Base-by-base conservation (phyloP, 2,797 vertebrate species). In the Crenuchus spilurus region DNA sequence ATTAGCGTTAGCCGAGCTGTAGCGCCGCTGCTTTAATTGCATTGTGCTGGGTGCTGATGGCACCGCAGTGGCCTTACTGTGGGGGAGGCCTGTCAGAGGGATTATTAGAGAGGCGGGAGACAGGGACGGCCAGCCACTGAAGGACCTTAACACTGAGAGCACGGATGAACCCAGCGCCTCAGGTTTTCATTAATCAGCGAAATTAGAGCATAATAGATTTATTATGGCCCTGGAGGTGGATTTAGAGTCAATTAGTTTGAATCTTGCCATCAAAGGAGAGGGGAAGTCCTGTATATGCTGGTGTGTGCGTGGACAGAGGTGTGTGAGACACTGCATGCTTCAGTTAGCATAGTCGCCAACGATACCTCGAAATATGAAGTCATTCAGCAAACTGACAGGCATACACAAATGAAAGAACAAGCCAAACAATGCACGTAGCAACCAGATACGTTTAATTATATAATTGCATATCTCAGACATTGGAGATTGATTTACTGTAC, bases 231-330 rank as follows among this genome's bases (percentile, higher is more conserved):
- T 92, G 92, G 91, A 18, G 54, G 93, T 93, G 92, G 94, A 94
- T 95, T 94, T 93, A 92, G 92, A 93, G 93, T 93, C 94, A 94
- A 94, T 95, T 93, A 94, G 93, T 91, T 93, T 92, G 91, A 94
- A 93, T 93, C 92, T 92, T 91, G 91, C 92, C 92, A 94, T 93
- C 90, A 94, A 92, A 93, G 91, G 44, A 68, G 48, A 76, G 48
- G 3, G 2, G 10, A 77, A 62, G 72, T 65, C 51, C 20, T 65
- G 67, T 66, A 16, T 74, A 6, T 64, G 62, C 14, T 6, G 22
- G 72, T 60, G 44, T 54, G 74, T 58, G 63, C 66, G 62, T 22
- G 72, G 16, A n/a, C n/a, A n/a, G n/a, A n/a, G n/a, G 52, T 24
- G 22, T 18, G 26, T 35, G 52, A 69, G 26, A 39, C 22, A 62